Evolutionary conservation across 2,888 invertebrate species (phyloP), one percentile per base, ranked within the genome.

Genomic region (Hydraecia micacea): DNA sequence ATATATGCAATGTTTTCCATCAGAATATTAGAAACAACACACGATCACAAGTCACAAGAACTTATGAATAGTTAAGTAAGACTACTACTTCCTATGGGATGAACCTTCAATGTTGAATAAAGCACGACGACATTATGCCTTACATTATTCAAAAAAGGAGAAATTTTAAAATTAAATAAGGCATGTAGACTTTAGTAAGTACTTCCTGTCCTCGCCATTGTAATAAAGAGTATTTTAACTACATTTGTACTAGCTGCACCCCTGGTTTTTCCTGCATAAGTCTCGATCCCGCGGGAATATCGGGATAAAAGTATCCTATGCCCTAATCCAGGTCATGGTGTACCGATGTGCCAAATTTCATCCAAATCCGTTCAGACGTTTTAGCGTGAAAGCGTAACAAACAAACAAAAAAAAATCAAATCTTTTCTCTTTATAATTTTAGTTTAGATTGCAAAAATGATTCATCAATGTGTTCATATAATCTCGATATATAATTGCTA

Each of bases 101-200:
- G 42, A 81, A 66, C 65, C 32, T 82, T 49, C 77, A 68, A 76
- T 76, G 72, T 72, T 80, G 62, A 69, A 83, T 81, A 81, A 83
- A 58, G n/a, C 68, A 62, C 36, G 28, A 62, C 36, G 28, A 15
- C 36, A 36, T 36, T 60, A 63, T 55, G 70, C 46, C 11, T 60
- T 86, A 52, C 80, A 84, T 75, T 79, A 84, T 87, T 84, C 80
- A 85, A 80, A 85, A 65, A 78, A 79, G 39, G 28, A 86, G 84
- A 83, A 63, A 86, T 74, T 83, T 73, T 73, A 72, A 75, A 85
- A 81, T 81, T 75, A 70, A 82, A 82, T 77, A 46, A 71, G 73
- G 49, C 58, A 18, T 11, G 52, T 39, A 52, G 52, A 63, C 36
- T 39, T 39, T 77, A 32, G 32, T 32, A 32, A 77, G 9, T 68